Evolutionary conservation across 2,888 invertebrate species (phyloP).

Genomic region (Megaustenia siamemsis): DNA sequence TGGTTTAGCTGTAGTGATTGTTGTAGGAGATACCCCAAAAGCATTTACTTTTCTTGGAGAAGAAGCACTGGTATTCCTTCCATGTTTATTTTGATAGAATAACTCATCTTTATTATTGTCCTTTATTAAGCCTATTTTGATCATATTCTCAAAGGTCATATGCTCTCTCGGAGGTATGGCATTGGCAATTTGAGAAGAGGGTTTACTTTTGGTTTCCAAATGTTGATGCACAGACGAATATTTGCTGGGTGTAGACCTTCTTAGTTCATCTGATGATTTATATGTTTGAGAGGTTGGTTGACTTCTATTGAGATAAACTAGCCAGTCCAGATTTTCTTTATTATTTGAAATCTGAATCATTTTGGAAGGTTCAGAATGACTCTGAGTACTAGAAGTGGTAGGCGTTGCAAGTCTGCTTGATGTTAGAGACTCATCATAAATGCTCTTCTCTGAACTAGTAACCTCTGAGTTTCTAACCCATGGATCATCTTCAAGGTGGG

Average conservation of each 20-base stretch:
- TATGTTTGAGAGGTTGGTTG: not conserved
- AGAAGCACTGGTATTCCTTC: not conserved
- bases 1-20: slow-evolving; percentile 32
- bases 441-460: not conserved
- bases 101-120: not conserved
- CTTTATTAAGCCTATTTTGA: not conserved
- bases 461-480: slow-evolving; percentile 63
- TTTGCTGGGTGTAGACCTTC: not conserved
- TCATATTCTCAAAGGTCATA: slow-evolving; percentile 40
- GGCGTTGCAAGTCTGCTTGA: not conserved
- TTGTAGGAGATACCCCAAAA: slow-evolving; percentile 20
- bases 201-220: not conserved
- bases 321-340: slow-evolving; percentile 71
- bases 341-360: slow-evolving; percentile 39
- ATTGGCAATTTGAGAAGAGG: slow-evolving; percentile 29
- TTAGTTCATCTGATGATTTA: slow-evolving; percentile 35
- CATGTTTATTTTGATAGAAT: not conserved
- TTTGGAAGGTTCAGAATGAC: slow-evolving; percentile 52
- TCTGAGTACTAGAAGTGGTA: slow-evolving; percentile 23
- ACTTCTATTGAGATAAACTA: slow-evolving; percentile 31
- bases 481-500: slow-evolving; percentile 68
- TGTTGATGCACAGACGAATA: not conserved
- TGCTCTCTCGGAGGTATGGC: slow-evolving; percentile 44
- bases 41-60: slow-evolving; percentile 18
- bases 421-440: not conserved